Conservation (phyloP, 2,113 vertebrate genomes). For the Clarias macrocephalus region DNA sequence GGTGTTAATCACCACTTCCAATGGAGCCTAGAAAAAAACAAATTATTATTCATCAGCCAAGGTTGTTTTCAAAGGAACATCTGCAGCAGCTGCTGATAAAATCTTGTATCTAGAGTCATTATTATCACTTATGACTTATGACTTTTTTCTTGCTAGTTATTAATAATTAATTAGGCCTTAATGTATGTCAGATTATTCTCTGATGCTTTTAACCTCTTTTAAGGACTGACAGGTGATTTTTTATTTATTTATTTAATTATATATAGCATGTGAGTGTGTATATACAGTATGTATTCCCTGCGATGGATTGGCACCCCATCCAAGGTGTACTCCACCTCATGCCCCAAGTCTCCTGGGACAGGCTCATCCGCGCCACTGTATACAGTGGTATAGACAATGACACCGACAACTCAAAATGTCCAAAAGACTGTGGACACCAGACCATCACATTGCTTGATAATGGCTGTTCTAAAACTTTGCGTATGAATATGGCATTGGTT, state of each 20-base stretch:
- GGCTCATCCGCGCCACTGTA: no score
- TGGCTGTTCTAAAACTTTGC: neutral
- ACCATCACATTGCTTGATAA: neutral
- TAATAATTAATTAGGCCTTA: neutral
- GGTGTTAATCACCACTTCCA: slow-evolving; percentile 45
- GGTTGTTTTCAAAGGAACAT: neutral
- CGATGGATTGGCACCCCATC: no score
- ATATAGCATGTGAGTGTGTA: no score
- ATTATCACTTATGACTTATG: neutral
- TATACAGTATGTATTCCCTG: no score
- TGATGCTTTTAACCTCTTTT: neutral
- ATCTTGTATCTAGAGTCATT: neutral
- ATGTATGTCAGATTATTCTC: neutral
- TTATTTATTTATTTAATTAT: no score
- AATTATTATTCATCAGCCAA: slow-evolving; percentile 1
- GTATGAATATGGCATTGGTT: neutral
- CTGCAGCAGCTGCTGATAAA: neutral
- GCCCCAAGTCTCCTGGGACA: no score
- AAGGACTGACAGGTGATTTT: neutral
- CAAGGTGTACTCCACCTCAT: no score
- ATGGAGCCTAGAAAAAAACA: slow-evolving; percentile 53
- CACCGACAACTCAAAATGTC: neutral
- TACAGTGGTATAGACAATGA: no score
- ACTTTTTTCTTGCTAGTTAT: neutral
- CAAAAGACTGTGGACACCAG: neutral